Evolutionary conservation across 2,888 invertebrate species (phyloP), one percentile per base, ranked within the genome.

Genomic region (Scaeva pyrastri): DNA sequence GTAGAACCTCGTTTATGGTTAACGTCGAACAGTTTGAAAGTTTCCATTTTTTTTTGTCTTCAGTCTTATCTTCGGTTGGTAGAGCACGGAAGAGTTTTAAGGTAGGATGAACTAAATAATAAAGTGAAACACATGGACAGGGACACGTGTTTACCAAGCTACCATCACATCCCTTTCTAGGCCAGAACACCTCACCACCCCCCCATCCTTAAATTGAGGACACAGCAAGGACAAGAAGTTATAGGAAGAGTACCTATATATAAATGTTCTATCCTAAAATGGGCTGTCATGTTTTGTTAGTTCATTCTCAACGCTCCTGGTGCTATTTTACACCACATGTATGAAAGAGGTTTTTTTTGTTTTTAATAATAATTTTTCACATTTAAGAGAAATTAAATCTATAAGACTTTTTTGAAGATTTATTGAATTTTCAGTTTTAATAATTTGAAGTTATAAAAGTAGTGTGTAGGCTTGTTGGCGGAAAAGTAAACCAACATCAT

Each of bases 11-110:
- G n/a, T 52, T 58, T 79, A 79, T 79, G 80, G 43, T 80, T 36
- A 68, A 58, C 68, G 80, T 74, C 21, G 74, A 75, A 75, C 52
- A 75, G 48, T 80, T 70, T 43, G 39, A 74, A 81, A 81, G 75
- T 75, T 70, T 45, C 56, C 26, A 21, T 43, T 6, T 55, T 11
- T 70, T 41, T 77, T 36, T 19, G 10, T 19, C n/a, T 58, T 16
- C 16, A 16, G n/a, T 56, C n/a, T n/a, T n/a, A 11, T 62, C 64
- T 45, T 36, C 3, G 62, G 12, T 26, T 48, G 14, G 19, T 19
- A 48, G 19, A 62, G 31, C 19, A 31, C 12, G 48, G 45, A 12
- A 58, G n/a, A 50, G 23, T 19, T 76, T 76, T 8, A 31, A 26
- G 31, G 31, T 31, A 73, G 21, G 39, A 39, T 68, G 68, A 68